Base-by-base conservation (phyloP, 2,113 vertebrate species). In the Oncorhynchus kisutch region DNA sequence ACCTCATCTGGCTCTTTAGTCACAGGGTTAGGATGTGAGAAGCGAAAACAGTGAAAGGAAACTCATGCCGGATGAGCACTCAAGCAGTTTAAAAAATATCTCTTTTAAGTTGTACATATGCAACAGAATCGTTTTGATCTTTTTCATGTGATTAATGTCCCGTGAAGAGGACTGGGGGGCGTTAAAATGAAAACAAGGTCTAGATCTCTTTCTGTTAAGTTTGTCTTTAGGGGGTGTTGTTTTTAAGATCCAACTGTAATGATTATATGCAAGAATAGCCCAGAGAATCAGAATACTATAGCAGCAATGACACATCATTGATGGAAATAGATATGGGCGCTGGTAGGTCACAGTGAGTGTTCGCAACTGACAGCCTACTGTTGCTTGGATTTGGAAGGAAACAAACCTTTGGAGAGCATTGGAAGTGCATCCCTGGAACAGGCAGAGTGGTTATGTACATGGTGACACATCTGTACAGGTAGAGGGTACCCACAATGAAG, bases 401-500 rank as follows among this genome's bases (percentile, higher is more conserved):
- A 5, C 20, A 13, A 96, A 99, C 97, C 97, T 99, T 99, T 72
- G 98, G 98, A 91, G 98, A 96, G 86, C 98, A 99, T 92, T 96
- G 96, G 94, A 99, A 99, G 92, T 99, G 98, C 97, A 97, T 96
- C 85, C 98, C 97, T 18, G 98, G 98, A 85, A 99, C 98, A 82
- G 98, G 98, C 81, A 99, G 95, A 83, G 97, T 99, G 72, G 98
- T 99, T 90, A 98, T 94, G 80, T 99, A 99, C 96, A 99, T 99
- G 68, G 98, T 99, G 89, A 99, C 94, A 89, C 98, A 99, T 66
- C 98, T 95, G 85, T 99, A 99, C 89, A 99, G 88, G 92, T 99
- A 99, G 72, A 99, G 94, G 57, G 98, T 99, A 87, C 98, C 98
- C 86, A 99, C 98, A 82, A 99, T 96, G 93, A 96, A 99, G 92